Conservation (phyloP, 1,140 invertebrate species). For the Anastrepha obliqua region DNA sequence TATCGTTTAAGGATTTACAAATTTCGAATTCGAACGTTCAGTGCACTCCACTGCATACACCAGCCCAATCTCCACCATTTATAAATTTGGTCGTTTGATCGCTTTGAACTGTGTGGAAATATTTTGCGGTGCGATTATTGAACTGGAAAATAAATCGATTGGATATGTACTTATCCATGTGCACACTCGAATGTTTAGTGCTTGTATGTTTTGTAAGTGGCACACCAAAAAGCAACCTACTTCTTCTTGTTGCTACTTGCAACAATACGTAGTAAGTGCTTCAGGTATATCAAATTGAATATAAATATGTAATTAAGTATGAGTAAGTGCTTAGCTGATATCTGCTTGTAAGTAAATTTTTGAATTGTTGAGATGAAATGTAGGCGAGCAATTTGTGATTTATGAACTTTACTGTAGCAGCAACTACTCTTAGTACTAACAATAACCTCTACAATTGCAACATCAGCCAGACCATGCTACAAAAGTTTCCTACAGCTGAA, state of each 20-base stretch:
- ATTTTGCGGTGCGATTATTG: slow-evolving; percentile 22
- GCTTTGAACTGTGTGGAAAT: slow-evolving; percentile 20
- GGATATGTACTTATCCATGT: neutral
- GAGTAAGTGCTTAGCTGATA: neutral
- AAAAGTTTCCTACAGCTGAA: slow-evolving; percentile 51
- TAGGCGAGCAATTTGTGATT: slow-evolving; percentile 42
- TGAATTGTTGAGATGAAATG: slow-evolving; percentile 46
- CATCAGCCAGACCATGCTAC: slow-evolving; percentile 17
- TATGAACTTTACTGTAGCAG: neutral
- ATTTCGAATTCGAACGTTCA: too few relatives aligned
- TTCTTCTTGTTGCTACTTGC: neutral
- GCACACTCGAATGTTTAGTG: neutral
- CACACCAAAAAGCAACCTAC: neutral
- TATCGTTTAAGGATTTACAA: neutral
- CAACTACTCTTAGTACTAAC: neutral
- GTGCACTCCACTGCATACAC: neutral
- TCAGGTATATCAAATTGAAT: neutral
- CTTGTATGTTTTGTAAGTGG: neutral
- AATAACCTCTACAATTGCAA: neutral
- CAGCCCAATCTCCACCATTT: neutral
- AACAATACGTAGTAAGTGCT: neutral
- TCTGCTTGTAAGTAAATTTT: neutral
- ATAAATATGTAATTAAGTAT: neutral
- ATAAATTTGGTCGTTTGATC: neutral
- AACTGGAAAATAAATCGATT: slow-evolving; percentile 26